These are phyloP conservation scores for Seira ritae DNA, from an alignment of 2,888 invertebrate species.

Conservation along the genomic window DNA sequence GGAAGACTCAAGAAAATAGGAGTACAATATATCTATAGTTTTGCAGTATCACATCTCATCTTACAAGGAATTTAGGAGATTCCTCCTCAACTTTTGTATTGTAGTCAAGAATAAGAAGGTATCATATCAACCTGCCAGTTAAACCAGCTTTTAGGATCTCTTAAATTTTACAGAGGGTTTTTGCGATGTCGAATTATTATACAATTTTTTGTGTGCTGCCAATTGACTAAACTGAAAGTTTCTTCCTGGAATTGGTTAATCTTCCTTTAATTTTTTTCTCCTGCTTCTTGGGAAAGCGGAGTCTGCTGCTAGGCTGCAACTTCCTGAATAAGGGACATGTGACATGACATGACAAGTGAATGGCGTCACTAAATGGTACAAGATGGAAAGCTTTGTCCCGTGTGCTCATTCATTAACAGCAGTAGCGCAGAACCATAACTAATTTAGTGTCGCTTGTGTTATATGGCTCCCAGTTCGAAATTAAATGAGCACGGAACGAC, in stretches of 20 bases:
- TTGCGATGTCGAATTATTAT: slow-evolving; percentile 29
- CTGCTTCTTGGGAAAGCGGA: background rate
- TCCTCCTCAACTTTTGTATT: background rate
- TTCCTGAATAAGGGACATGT: background rate
- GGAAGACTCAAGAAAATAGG: no score
- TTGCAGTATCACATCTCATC: background rate
- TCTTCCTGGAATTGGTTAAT: slow-evolving; percentile 53
- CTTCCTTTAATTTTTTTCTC: slow-evolving; percentile 3
- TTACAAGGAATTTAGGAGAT: background rate
- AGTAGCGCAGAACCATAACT: slow-evolving; percentile 40
- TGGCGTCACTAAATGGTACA: slow-evolving; percentile 53
- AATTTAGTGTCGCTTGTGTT: slow-evolving; percentile 29
- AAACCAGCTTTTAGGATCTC: background rate
- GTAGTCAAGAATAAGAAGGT: background rate
- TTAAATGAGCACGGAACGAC: slow-evolving; percentile 55
- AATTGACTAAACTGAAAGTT: slow-evolving; percentile 31
- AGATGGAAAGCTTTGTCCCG: slow-evolving; percentile 38
- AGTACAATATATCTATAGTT: no score
- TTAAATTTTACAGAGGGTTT: slow-evolving; percentile 8
- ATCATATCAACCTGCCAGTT: slow-evolving; percentile 18
- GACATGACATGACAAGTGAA: slow-evolving; percentile 41
- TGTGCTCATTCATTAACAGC: slow-evolving; percentile 51
- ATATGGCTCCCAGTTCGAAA: slow-evolving; percentile 29
- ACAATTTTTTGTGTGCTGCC: slow-evolving; percentile 28
- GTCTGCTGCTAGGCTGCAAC: no score